These are phyloP conservation scores for Alentia gelatinosa DNA, from an alignment of 2,888 invertebrate genomes.

Conservation along the genomic window DNA sequence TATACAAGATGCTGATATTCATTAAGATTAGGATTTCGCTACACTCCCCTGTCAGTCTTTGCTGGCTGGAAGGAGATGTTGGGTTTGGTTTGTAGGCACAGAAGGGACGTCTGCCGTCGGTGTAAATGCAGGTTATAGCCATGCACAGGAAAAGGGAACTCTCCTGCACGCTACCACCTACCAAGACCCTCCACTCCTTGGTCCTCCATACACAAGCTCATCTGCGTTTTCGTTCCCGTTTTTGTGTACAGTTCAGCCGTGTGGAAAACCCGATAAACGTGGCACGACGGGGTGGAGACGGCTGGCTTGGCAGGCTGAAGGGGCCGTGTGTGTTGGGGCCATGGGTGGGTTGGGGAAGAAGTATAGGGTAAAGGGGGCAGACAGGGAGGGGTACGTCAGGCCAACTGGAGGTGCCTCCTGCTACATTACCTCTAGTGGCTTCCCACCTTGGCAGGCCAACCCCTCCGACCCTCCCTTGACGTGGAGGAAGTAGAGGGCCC, in stretches of 20 bases:
- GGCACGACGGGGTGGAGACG: not conserved
- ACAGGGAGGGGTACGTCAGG: not conserved
- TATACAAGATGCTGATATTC: too few relatives aligned
- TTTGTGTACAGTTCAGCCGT: conserved; percentile 14
- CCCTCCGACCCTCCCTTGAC: not conserved
- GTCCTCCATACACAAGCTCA: conserved; percentile 17
- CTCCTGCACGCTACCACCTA: not conserved
- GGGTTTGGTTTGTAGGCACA: too few relatives aligned
- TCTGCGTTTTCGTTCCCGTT: conserved; percentile 22
- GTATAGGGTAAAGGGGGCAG: not conserved
- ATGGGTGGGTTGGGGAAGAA: not conserved
- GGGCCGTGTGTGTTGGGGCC: not conserved
- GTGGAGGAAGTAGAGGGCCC: not conserved
- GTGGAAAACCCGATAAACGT: conserved; percentile 42
- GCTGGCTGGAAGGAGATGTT: too few relatives aligned
- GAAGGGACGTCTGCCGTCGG: too few relatives aligned
- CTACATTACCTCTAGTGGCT: not conserved
- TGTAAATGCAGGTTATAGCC: not conserved
- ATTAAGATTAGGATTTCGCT: too few relatives aligned
- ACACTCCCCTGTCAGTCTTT: too few relatives aligned
- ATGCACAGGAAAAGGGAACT: not conserved
- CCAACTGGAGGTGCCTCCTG: not conserved
- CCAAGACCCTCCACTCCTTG: not conserved
- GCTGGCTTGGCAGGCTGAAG: not conserved
- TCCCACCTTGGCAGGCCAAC: not conserved